Percentiles rank a stretch among this genome's conserved stretches.
These are phyloP conservation scores for Drosophila quadrilineata DNA, from an alignment of 1,140 invertebrate species.

Conservation along the genomic window DNA sequence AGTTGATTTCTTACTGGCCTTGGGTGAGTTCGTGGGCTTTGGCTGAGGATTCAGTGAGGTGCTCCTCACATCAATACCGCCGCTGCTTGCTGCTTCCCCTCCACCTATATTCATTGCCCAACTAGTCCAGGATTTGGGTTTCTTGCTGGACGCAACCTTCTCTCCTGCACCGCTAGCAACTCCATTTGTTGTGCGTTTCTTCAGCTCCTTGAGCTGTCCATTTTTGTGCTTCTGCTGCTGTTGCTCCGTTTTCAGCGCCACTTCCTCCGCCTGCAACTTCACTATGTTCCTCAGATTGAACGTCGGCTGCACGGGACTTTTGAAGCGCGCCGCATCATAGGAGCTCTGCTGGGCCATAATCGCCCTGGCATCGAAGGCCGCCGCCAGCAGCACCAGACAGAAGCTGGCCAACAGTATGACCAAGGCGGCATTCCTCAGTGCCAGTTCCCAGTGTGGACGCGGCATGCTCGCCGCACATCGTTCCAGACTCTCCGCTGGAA, in stretches of 20 bases:
- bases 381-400: slow-evolving; percentile 86
- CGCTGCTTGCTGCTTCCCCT: slow-evolving; percentile 12
- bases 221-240: slow-evolving; percentile 28
- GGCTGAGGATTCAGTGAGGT: too few species aligned
- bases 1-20: slow-evolving; percentile 42
- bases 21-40: slow-evolving; percentile 42
- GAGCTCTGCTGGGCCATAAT: slow-evolving; percentile 84
- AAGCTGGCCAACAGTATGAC: slow-evolving; percentile 85
- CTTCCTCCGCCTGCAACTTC: slow-evolving; percentile 53
- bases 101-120: slow-evolving; percentile 58
- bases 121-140: slow-evolving; percentile 52
- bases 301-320: slow-evolving; percentile 83
- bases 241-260: slow-evolving; percentile 21
- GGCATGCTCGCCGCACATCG: slow-evolving; percentile 87
- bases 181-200: slow-evolving; percentile 31
- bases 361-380: slow-evolving; percentile 89
- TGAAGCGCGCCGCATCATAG: slow-evolving; percentile 81
- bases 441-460: slow-evolving; percentile 90
- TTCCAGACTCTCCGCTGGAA: slow-evolving; percentile 89
- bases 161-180: background rate
- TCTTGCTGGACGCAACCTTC: slow-evolving; percentile 16
- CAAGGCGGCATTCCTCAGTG: slow-evolving; percentile 87
- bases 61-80: too few species aligned
- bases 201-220: slow-evolving; percentile 42
- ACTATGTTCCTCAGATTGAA: slow-evolving; percentile 84